These are phyloP conservation scores for Butorides virescens DNA, from an alignment of 2,113 vertebrate genomes.

Conservation along the genomic window DNA sequence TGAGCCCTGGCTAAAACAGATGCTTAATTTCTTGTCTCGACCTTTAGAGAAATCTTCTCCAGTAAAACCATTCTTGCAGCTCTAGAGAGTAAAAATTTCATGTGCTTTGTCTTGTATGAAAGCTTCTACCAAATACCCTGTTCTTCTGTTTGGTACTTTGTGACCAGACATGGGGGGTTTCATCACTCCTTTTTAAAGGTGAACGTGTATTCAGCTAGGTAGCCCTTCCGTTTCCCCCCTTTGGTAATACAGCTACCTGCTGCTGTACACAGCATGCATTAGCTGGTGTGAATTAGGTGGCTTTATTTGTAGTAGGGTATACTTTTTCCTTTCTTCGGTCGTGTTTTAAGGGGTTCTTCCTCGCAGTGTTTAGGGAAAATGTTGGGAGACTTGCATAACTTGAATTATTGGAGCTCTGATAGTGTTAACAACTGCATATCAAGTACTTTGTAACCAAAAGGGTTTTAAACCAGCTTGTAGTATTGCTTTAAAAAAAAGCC, in stretches of 20 bases:
- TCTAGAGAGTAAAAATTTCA: neutral
- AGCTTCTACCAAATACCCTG: neutral
- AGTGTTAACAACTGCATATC: neutral
- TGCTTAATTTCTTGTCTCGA: neutral
- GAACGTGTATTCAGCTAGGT: neutral
- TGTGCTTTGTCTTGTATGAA: neutral
- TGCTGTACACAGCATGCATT: neutral
- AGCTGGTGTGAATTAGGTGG: neutral
- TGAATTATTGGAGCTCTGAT: neutral
- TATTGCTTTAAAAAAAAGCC: neutral
- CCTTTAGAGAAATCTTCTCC: neutral
- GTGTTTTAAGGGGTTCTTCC: neutral
- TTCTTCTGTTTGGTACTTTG: neutral
- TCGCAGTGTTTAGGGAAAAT: neutral
- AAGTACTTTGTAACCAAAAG: accelerated
- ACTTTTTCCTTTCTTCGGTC: neutral
- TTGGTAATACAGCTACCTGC: neutral
- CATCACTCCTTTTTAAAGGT: neutral
- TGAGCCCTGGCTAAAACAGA: neutral
- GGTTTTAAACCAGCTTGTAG: neutral
- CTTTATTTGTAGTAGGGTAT: neutral
- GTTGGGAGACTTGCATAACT: neutral
- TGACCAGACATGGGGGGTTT: neutral
- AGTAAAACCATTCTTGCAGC: neutral
- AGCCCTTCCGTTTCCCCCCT: neutral